These are phyloP conservation scores for Neoscelio sp. DNA, from an alignment of 2,888 invertebrate species.

Conservation along the genomic window DNA sequence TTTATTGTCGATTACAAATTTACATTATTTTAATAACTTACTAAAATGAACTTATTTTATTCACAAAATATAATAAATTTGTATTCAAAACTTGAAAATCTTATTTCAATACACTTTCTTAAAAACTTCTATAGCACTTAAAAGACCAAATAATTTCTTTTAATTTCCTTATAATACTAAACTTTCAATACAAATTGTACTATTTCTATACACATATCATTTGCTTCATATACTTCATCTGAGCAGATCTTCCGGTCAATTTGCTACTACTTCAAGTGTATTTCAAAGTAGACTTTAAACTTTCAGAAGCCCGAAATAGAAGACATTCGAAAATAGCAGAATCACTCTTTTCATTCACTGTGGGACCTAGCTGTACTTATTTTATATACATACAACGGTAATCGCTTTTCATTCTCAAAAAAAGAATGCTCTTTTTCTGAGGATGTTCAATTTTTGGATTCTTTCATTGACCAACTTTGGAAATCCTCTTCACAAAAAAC, in stretches of 20 bases:
- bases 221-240: conserved; percentile 56
- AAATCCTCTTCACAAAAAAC: conserved; percentile 14
- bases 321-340: conserved; percentile 29
- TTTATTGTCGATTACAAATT: too few species aligned
- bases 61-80: too few species aligned
- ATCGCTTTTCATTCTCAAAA: conserved; percentile 11
- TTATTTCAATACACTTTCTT: too few species aligned
- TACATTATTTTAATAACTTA: too few species aligned
- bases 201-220: conserved; percentile 46
- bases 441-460: conserved; percentile 41
- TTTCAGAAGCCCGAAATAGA: conserved; percentile 7
- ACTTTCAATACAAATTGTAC: too few species aligned
- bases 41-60: too few species aligned
- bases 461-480: conserved; percentile 28
- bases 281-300: conserved; percentile 19
- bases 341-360: conserved; percentile 56
- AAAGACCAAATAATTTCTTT: conserved; percentile 16
- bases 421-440: conserved; percentile 46
- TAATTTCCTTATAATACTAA: too few species aligned
- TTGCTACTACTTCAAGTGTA: conserved; percentile 56
- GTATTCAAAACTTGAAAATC: too few species aligned
- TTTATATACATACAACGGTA: conserved; percentile 35
- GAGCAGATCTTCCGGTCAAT: conserved; percentile 55
- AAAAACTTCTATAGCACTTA: conserved; percentile 25
- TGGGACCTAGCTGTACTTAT: conserved; percentile 18